Base-by-base conservation (phyloP, 2,797 vertebrate species). In the Thamnophis elegans region DNA sequence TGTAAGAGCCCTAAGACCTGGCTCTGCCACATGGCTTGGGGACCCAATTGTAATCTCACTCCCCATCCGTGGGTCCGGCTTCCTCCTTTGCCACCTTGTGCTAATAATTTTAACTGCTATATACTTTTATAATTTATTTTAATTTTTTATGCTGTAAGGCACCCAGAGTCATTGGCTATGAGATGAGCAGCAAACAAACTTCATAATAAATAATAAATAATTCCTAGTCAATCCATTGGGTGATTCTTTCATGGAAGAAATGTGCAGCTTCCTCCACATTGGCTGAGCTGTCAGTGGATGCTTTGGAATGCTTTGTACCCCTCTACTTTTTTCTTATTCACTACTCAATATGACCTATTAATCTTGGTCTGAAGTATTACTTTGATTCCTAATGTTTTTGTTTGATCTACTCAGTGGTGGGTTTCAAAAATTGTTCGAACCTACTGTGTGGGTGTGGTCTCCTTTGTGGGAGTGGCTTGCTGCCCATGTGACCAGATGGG, bases 31-130 rank as follows among this genome's bases (percentile, higher is more conserved):
- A 65, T 65, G 5, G 62, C n/a, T 47, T 47, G 47, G 47, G 47
- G 47, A 47, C 47, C 47, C 47, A 47, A 47, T 47, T 47, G 2
- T 47, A 47, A 47, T 47, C 47, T 5, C 47, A 47, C 10, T 2
- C 58, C 58, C 26, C 0, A 0, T 26, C 26, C 10, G 0, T 36
- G n/a, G 2, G 6, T 36, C 65, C 0, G 5, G 7, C 2, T 16
- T n/a, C n/a, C n/a, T 32, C 65, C 65, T 73, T 73, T 32, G 65
- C 6, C 65, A 73, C 36, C n/a, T 73, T 73, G n/a, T 32, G 7
- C n/a, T 36, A 73, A 73, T 73, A 73, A 18, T 73, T 73, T 73
- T 73, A 73, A 32, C 6, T 73, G n/a, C n/a, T 73, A 1, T 36
- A 32, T 73, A 32, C 32, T 16, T 68, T 68, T 68, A 68, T 32